Evolutionary conservation across 2,797 vertebrate species (phyloP).

Genomic region (Mastacembelus armatus): DNA sequence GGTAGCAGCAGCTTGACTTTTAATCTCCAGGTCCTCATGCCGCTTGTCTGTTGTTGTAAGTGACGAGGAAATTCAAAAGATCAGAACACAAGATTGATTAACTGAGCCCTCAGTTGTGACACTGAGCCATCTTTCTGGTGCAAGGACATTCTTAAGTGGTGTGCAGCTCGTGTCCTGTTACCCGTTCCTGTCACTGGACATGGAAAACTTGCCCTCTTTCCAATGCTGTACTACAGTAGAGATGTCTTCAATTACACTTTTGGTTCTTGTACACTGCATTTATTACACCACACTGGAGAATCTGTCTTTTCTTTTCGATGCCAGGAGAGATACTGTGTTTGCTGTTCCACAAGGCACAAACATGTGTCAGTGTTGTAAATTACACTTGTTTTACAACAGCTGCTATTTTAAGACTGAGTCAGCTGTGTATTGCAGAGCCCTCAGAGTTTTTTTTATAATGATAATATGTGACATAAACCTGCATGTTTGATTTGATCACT

Average conservation of each 20-base stretch:
- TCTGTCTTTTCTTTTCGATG: not conserved
- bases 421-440: not conserved
- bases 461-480: not conserved
- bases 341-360: slow-evolving; percentile 14
- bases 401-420: slow-evolving; percentile 2
- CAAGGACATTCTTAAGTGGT: slow-evolving; percentile 46
- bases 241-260: slow-evolving; percentile 63
- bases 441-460: not conserved
- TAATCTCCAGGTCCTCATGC: slow-evolving; percentile 21
- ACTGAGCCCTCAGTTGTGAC: slow-evolving; percentile 68
- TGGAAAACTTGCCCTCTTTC: slow-evolving; percentile 65
- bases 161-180: slow-evolving; percentile 67
- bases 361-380: slow-evolving; percentile 14
- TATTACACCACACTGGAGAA: slow-evolving; percentile 55
- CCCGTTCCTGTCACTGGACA: slow-evolving; percentile 56
- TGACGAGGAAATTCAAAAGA: slow-evolving; percentile 57
- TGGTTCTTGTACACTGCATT: slow-evolving; percentile 43
- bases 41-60: slow-evolving; percentile 20
- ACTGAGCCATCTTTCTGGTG: slow-evolving; percentile 53
- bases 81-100: slow-evolving; percentile 60
- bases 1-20: slow-evolving; percentile 40
- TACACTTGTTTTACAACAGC: slow-evolving; percentile 5
- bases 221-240: slow-evolving; percentile 29
- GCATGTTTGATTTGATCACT: slow-evolving; percentile 17
- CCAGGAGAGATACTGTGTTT: slow-evolving; percentile 16